A percentile compares a stretch with the other conserved stretches of the same genome.
Conservation (phyloP, 2,113 vertebrate genomes). For the Gadus chalcogrammus region DNA sequence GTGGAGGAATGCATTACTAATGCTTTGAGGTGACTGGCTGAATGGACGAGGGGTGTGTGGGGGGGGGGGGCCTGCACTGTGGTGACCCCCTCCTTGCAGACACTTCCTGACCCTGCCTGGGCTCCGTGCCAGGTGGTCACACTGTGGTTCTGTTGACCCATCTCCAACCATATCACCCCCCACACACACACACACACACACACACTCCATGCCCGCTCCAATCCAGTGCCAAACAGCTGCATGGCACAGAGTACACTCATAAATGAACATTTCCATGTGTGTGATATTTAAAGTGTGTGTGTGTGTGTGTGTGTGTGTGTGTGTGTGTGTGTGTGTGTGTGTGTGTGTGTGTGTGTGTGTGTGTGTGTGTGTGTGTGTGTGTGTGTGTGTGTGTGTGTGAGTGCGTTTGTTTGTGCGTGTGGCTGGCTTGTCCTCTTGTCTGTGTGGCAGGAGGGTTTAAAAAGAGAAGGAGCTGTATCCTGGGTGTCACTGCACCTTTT, state of each 20-base stretch:
- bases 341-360: too few species aligned
- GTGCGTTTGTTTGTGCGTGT: too few species aligned
- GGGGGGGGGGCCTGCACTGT: not conserved
- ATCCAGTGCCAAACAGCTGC: conserved; percentile 53
- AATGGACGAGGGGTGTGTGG: conserved; percentile 38
- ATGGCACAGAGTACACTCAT: conserved; percentile 22
- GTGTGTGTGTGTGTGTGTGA: too few species aligned
- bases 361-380: too few species aligned
- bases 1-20: conserved; percentile 70
- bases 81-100: not conserved
- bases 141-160: too few species aligned
- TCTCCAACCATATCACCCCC: not conserved
- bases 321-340: too few species aligned
- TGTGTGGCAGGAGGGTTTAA: conserved; percentile 1
- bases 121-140: conserved; percentile 47
- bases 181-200: not conserved
- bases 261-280: not conserved
- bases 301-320: too few species aligned
- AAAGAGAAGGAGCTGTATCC: conserved; percentile 56
- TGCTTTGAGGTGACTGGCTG: conserved; percentile 63
- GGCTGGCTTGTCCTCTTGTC: too few species aligned
- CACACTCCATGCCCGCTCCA: not conserved
- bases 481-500: conserved; percentile 31
- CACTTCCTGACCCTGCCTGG: conserved; percentile 57
- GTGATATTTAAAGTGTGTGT: not conserved